These are phyloP conservation scores for Hemaris fuciformis DNA, from an alignment of 2,888 invertebrate genomes.

Conservation along the genomic window DNA sequence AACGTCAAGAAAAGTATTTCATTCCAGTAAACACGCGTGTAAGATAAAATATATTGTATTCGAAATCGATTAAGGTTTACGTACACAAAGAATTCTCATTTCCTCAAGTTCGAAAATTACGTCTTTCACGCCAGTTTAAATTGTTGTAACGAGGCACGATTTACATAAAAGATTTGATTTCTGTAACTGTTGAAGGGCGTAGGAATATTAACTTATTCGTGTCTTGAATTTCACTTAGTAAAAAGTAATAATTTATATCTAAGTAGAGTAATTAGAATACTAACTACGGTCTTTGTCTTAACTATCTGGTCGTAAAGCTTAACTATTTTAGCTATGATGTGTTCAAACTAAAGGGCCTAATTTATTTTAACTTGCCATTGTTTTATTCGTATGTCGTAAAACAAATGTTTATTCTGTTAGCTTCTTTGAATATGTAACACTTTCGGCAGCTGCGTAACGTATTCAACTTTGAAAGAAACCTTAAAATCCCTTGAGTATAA, in stretches of 20 bases:
- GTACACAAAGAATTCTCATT: not conserved
- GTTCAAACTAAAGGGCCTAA: too few relatives aligned
- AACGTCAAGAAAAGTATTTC: too few relatives aligned
- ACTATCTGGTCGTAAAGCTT: not conserved
- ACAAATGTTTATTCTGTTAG: not conserved
- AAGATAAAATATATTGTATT: too few relatives aligned
- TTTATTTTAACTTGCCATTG: too few relatives aligned
- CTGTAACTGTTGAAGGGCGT: not conserved
- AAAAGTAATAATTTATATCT: not conserved
- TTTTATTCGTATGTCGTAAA: too few relatives aligned
- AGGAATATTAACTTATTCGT: not conserved
- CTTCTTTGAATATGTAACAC: not conserved
- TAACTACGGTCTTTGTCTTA: not conserved
- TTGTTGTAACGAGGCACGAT: not conserved
- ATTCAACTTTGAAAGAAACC: not conserved
- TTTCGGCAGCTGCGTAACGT: not conserved
- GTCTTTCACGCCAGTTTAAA: not conserved
- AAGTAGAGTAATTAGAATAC: not conserved
- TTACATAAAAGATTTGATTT: slow-evolving; percentile 1
- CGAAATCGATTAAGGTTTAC: too few relatives aligned
- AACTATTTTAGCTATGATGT: too few relatives aligned
- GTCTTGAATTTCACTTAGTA: not conserved
- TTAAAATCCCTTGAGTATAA: not conserved
- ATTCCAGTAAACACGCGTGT: too few relatives aligned
- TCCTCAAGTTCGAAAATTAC: not conserved